phyloP scores from a whole-genome alignment of 1,140 invertebrate genomes.

The Diplogasteroides magnus region DNA sequence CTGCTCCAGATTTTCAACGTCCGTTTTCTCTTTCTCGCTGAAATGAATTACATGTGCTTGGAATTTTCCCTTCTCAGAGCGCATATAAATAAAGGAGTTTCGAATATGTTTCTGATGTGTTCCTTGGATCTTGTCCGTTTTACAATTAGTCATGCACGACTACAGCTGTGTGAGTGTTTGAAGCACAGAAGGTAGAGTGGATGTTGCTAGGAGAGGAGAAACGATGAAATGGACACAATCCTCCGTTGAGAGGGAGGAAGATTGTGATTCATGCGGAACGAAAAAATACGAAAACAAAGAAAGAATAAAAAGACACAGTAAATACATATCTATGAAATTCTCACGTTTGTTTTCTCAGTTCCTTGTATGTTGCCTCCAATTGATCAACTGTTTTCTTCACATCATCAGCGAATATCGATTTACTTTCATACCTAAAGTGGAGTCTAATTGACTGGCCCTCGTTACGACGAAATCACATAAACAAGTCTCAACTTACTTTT shows the following conservation, averaged over 20 bases:
- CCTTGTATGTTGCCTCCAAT: conserved; percentile 52
- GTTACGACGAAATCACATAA: too few species aligned
- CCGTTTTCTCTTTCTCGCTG: conserved; percentile 57
- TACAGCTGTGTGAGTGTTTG: too few species aligned
- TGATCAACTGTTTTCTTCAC: conserved; percentile 49
- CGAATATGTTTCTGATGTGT: too few species aligned
- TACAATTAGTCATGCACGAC: too few species aligned
- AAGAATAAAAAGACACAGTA: conserved; percentile 1
- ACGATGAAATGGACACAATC: neutral
- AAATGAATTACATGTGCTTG: conserved; percentile 9
- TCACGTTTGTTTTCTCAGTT: conserved; percentile 56
- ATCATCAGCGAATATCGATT: conserved; percentile 51
- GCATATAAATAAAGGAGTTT: too few species aligned
- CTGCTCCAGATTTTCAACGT: conserved; percentile 56
- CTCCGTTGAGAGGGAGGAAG: neutral
- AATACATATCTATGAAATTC: conserved; percentile 15
- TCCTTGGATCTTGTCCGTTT: too few species aligned
- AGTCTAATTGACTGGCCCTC: too few species aligned
- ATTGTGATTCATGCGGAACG: neutral
- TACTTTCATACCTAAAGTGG: too few species aligned
- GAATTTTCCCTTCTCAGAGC: too few species aligned
- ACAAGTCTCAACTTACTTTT: too few species aligned
- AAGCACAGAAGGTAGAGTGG: conserved; percentile 18
- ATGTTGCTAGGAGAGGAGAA: neutral
- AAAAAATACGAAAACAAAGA: neutral